Evolutionary conservation across 2,113 vertebrate genomes (phyloP).

Genomic region (Sula dactylatra): DNA sequence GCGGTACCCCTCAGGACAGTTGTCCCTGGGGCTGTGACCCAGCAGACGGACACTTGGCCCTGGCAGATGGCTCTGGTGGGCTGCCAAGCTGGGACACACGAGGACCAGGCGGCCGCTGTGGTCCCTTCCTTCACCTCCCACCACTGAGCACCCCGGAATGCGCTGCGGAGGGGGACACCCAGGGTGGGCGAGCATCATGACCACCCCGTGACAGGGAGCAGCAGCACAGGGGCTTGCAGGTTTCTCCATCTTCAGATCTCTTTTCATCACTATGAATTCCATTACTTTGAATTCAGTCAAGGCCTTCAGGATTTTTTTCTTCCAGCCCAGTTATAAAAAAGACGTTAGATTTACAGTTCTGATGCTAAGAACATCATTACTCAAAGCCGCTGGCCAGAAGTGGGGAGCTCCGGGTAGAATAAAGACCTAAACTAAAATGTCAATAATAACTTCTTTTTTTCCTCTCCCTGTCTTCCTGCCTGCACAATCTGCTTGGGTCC

Average conservation of each 20-base stretch:
- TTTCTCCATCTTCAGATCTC: not conserved
- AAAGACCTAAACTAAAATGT: slow-evolving; percentile 29
- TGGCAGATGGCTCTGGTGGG: fast-evolving
- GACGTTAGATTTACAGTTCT: not conserved
- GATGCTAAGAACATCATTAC: slow-evolving; percentile 12
- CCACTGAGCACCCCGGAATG: fast-evolving
- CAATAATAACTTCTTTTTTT: slow-evolving; percentile 25
- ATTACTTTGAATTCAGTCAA: not conserved
- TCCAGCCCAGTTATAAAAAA: not conserved
- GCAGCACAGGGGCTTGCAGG: fast-evolving
- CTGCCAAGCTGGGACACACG: not conserved
- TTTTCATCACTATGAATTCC: not conserved
- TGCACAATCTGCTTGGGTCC: not conserved
- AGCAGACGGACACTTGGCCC: not conserved
- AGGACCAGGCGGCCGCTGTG: not conserved
- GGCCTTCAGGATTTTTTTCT: not conserved
- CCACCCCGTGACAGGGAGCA: fast-evolving
- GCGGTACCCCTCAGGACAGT: fast-evolving
- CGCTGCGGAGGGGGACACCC: not conserved
- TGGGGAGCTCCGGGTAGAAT: not conserved
- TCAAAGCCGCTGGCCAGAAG: not conserved
- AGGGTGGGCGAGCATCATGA: fast-evolving
- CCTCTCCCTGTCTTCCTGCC: not conserved
- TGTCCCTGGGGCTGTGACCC: not conserved
- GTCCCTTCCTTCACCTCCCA: not conserved